Evolutionary conservation across 2,888 invertebrate genomes (phyloP).

Genomic region (Pristionchus maxplancki): DNA sequence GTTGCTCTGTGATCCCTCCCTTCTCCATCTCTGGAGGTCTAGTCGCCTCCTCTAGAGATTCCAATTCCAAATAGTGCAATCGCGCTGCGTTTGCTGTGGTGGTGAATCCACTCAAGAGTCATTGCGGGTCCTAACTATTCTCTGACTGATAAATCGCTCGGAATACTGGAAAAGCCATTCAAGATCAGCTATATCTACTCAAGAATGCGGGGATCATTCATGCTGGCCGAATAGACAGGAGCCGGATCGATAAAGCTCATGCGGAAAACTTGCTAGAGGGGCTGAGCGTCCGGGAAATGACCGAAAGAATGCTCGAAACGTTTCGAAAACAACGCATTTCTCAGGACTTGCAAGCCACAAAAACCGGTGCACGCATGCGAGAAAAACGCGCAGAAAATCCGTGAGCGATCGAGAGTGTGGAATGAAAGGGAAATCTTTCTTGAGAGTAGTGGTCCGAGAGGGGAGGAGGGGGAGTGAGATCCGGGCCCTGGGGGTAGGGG

Average conservation of each 20-base stretch:
- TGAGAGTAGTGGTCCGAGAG: constrained; percentile 47
- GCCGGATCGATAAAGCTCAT: neutral
- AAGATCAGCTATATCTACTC: neutral
- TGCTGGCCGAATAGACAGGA: neutral
- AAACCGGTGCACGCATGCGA: neutral
- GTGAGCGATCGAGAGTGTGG: constrained; percentile 8
- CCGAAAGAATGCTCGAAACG: neutral
- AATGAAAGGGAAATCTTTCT: constrained; percentile 48
- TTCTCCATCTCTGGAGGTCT: neutral
- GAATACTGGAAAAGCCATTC: neutral
- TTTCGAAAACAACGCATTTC: constrained; percentile 5
- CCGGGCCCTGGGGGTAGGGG: constrained; percentile 10
- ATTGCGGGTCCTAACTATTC: neutral
- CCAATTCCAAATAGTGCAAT: constrained; percentile 32
- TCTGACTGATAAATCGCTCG: neutral
- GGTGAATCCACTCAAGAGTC: neutral
- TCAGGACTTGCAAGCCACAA: neutral
- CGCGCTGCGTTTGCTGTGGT: neutral
- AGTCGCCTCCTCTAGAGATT: neutral
- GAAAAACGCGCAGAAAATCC: constrained; percentile 1
- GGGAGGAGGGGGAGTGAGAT: constrained; percentile 4
- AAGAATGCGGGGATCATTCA: neutral
- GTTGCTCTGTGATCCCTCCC: constrained; percentile 7
- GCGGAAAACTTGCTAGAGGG: constrained; percentile 7
- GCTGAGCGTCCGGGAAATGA: neutral